phyloP scores from a whole-genome alignment of 2,113 vertebrate genomes.

The Gavia stellata region DNA sequence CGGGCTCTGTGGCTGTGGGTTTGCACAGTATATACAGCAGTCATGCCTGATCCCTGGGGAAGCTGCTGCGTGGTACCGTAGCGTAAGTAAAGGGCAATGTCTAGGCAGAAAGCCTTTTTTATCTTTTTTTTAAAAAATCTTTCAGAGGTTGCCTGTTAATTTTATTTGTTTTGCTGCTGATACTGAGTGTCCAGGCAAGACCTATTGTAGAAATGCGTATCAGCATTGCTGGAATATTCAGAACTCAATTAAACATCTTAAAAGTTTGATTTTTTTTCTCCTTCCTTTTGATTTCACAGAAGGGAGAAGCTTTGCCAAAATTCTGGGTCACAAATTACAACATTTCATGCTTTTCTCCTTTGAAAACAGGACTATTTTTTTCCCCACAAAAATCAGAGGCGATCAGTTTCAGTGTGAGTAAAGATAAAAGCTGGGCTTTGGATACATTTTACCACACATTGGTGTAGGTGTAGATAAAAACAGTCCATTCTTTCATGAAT shows the following conservation, averaged over 20 bases:
- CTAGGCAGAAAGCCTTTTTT: not conserved
- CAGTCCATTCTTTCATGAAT: slow-evolving; percentile 55
- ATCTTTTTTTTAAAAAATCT: not conserved
- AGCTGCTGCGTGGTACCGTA: accelerated
- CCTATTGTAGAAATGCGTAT: not conserved
- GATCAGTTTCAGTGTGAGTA: not conserved
- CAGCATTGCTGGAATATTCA: not conserved
- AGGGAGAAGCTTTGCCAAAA: not conserved
- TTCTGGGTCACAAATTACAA: slow-evolving; percentile 8
- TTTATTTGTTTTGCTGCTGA: not conserved
- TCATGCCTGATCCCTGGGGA: not conserved
- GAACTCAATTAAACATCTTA: not conserved
- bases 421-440: slow-evolving; percentile 18
- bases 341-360: slow-evolving; percentile 3
- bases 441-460: not conserved
- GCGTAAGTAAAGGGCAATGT: not conserved
- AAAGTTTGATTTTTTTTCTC: not conserved
- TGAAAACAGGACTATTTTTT: not conserved
- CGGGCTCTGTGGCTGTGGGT: not conserved
- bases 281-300: not conserved
- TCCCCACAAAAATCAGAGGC: not conserved
- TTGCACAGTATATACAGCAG: not conserved
- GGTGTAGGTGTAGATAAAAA: slow-evolving; percentile 54
- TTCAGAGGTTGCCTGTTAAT: not conserved
- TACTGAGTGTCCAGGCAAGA: not conserved